A percentile compares a stretch with the other conserved stretches of the same genome.
Evolutionary conservation across 2,797 vertebrate genomes (phyloP).

Genomic region (Apodemus agrarius): DNA sequence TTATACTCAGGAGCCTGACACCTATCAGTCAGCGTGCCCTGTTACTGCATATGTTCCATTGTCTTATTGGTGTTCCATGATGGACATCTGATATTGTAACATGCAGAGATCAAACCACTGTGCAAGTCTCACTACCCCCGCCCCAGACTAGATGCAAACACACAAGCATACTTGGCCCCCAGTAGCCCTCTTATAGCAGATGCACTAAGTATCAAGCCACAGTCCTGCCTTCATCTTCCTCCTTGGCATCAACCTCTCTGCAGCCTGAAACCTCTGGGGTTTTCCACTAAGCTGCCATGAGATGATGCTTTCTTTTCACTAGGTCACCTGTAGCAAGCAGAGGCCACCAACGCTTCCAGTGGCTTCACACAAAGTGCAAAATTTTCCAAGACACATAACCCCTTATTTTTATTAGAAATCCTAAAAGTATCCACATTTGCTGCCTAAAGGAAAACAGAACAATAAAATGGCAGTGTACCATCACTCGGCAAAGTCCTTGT

Average conservation of each 20-base stretch:
- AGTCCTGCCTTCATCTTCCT: background rate
- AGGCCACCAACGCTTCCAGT: background rate
- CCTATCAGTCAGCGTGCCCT: background rate
- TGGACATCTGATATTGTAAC: background rate
- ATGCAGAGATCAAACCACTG: background rate
- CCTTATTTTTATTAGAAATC: background rate
- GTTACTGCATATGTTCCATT: background rate
- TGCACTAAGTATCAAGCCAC: background rate
- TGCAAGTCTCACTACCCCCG: background rate
- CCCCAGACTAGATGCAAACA: conserved; percentile 50
- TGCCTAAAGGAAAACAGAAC: background rate
- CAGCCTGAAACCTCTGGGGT: rapidly evolving
- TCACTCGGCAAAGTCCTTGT: background rate
- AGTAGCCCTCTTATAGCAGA: background rate
- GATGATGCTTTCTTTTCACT: no score
- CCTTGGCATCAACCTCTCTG: background rate
- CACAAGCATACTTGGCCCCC: conserved; percentile 34
- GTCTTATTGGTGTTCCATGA: background rate
- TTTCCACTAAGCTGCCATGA: background rate
- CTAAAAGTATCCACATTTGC: background rate
- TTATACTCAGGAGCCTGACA: background rate
- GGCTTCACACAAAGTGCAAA: no score
- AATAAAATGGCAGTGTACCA: background rate
- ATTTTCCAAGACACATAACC: background rate
- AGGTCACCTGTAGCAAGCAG: background rate